Base-by-base conservation (phyloP, 2,888 invertebrate genomes). In the Sturmia bella region DNA sequence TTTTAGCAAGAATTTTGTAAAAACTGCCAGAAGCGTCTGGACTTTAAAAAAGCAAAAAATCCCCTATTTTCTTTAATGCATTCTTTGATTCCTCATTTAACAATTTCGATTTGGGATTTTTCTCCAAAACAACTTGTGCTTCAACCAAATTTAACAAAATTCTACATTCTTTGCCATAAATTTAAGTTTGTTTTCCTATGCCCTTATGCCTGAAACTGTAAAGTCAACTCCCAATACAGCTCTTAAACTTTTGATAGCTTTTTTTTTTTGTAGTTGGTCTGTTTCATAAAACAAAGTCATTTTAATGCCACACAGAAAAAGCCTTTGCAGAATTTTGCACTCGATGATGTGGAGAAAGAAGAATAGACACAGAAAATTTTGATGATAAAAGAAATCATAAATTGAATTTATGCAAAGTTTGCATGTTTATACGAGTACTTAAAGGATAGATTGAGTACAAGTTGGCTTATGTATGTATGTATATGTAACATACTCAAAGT, bases 381-480 rank as follows among this genome's bases (percentile, higher is more conserved):
- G 59, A 78, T 78, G 74, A 74, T 78, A 75, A 78, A 82, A 75
- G 70, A 78, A 82, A 78, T 74, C 78, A 82, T 78, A 78, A 82
- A 82, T 82, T 78, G 74, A 82, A 82, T 82, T 82, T 78, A 77
- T 82, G 82, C 82, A 70, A 78, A 78, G 59, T 82, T 78, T 78
- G 82, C 82, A 78, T 82, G 78, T 78, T 82, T 70, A 78, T 74
- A 70, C 54, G 59, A 56, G 64, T 66, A 66, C 78, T 82, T 75
- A 70, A 82, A 78, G 78, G 78, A 74, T 66, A 54, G 24, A 68
- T 68, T 73, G 66, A 73, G 24, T 56, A 56, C 15, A 43, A 76
- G 54, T 61, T 24, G 41, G 19, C 41, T 45, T 17, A 7, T 45
- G 7, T 17, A 15, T 48, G 39, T 9, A n/a, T 54, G 27, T 3